These are phyloP conservation scores for Ellobium chinense DNA, from an alignment of 2,888 invertebrate genomes.

Conservation along the genomic window DNA sequence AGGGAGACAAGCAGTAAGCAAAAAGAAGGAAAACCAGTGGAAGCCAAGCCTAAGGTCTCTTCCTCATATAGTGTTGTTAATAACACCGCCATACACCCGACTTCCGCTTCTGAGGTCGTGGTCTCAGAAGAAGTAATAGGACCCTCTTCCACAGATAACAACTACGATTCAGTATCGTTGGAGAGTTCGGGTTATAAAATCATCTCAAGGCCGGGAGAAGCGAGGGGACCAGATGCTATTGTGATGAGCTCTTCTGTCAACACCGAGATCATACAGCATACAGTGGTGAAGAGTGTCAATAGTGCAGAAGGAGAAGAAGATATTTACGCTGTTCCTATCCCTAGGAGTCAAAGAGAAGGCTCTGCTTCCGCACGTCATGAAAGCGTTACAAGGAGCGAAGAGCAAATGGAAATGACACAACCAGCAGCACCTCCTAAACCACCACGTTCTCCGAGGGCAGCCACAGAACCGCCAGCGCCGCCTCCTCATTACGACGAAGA, in stretches of 20 bases:
- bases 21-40: too few species aligned
- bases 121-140: too few species aligned
- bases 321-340: slow-evolving; percentile 33
- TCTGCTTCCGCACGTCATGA: not conserved
- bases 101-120: too few species aligned
- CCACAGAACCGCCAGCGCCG: not conserved
- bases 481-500: too few species aligned
- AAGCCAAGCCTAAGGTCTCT: too few species aligned
- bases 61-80: too few species aligned
- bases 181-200: not conserved
- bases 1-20: too few species aligned
- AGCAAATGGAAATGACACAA: not conserved
- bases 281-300: not conserved
- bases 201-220: not conserved
- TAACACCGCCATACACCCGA: too few species aligned
- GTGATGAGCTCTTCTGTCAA: not conserved
- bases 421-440: not conserved
- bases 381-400: not conserved
- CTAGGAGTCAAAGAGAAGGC: not conserved
- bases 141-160: too few species aligned
- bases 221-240: not conserved
- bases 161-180: not conserved
- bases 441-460: not conserved
- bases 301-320: not conserved
- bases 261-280: not conserved